Conservation (phyloP, 2,888 invertebrate species). For the Oscheius sp. region DNA sequence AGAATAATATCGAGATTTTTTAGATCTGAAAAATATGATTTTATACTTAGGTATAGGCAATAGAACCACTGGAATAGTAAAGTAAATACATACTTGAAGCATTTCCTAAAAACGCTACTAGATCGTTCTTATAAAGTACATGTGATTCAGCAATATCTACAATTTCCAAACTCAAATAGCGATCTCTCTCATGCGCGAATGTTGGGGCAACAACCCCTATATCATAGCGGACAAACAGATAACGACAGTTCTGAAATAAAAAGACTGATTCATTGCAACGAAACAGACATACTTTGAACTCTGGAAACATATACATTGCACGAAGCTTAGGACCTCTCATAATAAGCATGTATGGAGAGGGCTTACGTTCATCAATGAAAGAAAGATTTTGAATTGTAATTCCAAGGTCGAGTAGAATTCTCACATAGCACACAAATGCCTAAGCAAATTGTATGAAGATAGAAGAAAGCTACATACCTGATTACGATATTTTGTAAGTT, state of each 20-base stretch:
- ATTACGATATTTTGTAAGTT: constrained; percentile 42
- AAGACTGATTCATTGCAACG: neutral
- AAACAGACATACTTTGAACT: constrained; percentile 42
- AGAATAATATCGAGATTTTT: constrained; percentile 38
- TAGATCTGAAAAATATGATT: constrained; percentile 34
- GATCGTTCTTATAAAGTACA: constrained; percentile 47
- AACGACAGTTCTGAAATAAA: constrained; percentile 43
- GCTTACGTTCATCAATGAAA: constrained; percentile 42
- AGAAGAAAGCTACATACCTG: constrained; percentile 25
- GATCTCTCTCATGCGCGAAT: constrained; percentile 48
- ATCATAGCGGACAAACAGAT: constrained; percentile 44
- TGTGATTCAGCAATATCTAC: constrained; percentile 48
- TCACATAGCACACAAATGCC: constrained; percentile 45
- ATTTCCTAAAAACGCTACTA: constrained; percentile 40
- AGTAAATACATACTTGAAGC: constrained; percentile 37
- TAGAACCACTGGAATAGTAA: neutral
- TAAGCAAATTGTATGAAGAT: neutral
- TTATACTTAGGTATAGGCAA: no score
- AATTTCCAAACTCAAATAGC: constrained; percentile 34
- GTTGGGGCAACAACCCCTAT: constrained; percentile 48
- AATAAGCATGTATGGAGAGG: constrained; percentile 51
- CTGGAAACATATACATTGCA: constrained; percentile 50
- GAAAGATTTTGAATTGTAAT: constrained; percentile 37
- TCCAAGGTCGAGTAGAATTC: constrained; percentile 42
- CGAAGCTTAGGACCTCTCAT: constrained; percentile 38